These are phyloP conservation scores for Crypturellus undulatus DNA, from an alignment of 2,113 vertebrate species.

Conservation along the genomic window DNA sequence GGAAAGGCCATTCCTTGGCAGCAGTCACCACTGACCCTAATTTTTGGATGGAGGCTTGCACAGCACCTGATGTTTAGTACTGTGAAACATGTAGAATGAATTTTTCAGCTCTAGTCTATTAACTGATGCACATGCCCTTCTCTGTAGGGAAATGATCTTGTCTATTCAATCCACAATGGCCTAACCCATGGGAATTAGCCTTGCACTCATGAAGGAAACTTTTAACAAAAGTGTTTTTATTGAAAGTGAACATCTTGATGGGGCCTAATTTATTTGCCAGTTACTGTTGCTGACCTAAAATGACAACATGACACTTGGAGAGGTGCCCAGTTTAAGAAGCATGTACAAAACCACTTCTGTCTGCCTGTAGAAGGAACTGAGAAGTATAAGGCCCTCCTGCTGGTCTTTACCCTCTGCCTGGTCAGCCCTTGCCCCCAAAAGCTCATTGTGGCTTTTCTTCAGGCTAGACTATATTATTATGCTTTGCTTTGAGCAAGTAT, in stretches of 20 bases:
- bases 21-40: background rate
- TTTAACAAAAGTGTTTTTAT: slow-evolving; percentile 38
- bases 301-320: slow-evolving; percentile 49
- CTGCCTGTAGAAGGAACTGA: background rate
- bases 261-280: slow-evolving; percentile 64
- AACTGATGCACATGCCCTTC: background rate
- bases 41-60: background rate
- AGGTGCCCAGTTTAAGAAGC: slow-evolving; percentile 35
- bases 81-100: background rate
- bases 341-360: background rate
- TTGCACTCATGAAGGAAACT: background rate
- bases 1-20: background rate
- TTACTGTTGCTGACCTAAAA: slow-evolving; percentile 62
- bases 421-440: background rate
- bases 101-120: background rate
- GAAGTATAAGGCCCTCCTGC: background rate
- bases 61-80: background rate
- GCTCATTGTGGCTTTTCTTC: background rate
- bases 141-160: background rate
- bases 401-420: background rate
- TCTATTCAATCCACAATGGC: background rate
- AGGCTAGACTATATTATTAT: background rate
- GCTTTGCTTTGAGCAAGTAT: background rate
- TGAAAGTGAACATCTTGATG: slow-evolving; percentile 43
- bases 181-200: background rate